Percentiles rank a stretch among this genome's conserved stretches.
phyloP scores from a whole-genome alignment of 2,797 vertebrate species.

The Gallinago stenura region DNA sequence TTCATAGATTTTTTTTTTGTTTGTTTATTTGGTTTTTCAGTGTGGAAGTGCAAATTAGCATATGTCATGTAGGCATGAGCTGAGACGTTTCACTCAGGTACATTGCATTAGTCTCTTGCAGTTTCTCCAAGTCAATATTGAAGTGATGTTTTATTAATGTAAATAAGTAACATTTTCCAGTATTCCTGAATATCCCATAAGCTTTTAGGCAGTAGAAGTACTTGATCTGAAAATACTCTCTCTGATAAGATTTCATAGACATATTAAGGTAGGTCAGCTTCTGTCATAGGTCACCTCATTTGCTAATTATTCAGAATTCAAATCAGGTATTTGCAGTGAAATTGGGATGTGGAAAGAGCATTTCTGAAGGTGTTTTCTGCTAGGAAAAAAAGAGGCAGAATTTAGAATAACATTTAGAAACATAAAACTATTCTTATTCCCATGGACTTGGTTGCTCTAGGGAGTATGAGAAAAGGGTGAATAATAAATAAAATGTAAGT shows the following conservation, averaged over 20 bases:
- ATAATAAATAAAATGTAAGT: neutral
- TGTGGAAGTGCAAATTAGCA: neutral
- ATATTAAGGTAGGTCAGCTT: slow-evolving; percentile 62
- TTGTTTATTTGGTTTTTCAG: neutral
- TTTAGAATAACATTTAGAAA: slow-evolving; percentile 4
- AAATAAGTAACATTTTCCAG: neutral
- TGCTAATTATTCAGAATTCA: slow-evolving; percentile 71
- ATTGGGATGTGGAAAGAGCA: slow-evolving; percentile 48
- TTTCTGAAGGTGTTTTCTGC: slow-evolving; percentile 58
- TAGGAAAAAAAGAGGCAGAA: neutral
- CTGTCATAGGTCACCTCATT: slow-evolving; percentile 57
- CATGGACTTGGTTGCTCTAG: neutral
- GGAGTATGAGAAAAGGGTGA: neutral
- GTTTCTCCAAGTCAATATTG: neutral
- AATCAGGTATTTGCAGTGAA: slow-evolving; percentile 68
- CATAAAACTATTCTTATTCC: neutral
- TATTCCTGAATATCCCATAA: slow-evolving; percentile 51
- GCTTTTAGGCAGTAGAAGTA: slow-evolving; percentile 47
- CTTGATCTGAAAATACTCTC: slow-evolving; percentile 58
- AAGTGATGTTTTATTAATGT: neutral
- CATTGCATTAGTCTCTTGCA: neutral
- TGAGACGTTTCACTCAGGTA: neutral
- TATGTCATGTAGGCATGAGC: neutral
- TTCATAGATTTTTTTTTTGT: neutral
- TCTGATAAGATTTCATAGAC: slow-evolving; percentile 35